phyloP scores from a whole-genome alignment of 1,140 invertebrate species.

The Drosophila teissieri region DNA sequence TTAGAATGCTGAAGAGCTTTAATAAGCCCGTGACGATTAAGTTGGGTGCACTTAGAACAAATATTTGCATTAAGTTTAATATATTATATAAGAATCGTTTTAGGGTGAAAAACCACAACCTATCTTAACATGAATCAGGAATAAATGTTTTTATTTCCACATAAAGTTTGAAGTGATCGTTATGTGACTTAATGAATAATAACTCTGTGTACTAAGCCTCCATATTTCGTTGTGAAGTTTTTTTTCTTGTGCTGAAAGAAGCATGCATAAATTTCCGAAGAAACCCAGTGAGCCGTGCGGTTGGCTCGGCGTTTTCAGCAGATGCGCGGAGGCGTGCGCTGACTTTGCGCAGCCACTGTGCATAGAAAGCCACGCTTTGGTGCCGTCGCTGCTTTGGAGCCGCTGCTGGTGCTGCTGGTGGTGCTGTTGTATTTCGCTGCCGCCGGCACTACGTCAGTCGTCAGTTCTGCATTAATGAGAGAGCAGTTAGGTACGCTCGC shows the following conservation, averaged over 20 bases:
- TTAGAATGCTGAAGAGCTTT: constrained; percentile 24
- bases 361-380: constrained; percentile 77
- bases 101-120: no score
- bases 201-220: neutral
- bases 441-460: constrained; percentile 54
- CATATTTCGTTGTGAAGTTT: neutral
- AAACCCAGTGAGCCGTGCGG: constrained; percentile 39
- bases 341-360: constrained; percentile 71
- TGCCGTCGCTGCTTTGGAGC: constrained; percentile 40
- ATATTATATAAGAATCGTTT: neutral
- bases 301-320: constrained; percentile 14
- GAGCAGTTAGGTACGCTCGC: constrained; percentile 76
- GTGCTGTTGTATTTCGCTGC: constrained; percentile 22
- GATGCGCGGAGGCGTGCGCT: constrained; percentile 32
- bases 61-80: neutral
- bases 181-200: no score
- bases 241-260: constrained; percentile 5
- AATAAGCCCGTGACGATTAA: constrained; percentile 35
- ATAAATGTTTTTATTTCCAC: no score
- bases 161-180: no score
- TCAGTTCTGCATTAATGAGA: constrained; percentile 84
- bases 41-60: constrained; percentile 10
- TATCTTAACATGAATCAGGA: no score
- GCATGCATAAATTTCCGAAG: constrained; percentile 46
- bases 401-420: constrained; percentile 3